Conservation (phyloP, 2,888 invertebrate species). For the Nymphalis urticae region DNA sequence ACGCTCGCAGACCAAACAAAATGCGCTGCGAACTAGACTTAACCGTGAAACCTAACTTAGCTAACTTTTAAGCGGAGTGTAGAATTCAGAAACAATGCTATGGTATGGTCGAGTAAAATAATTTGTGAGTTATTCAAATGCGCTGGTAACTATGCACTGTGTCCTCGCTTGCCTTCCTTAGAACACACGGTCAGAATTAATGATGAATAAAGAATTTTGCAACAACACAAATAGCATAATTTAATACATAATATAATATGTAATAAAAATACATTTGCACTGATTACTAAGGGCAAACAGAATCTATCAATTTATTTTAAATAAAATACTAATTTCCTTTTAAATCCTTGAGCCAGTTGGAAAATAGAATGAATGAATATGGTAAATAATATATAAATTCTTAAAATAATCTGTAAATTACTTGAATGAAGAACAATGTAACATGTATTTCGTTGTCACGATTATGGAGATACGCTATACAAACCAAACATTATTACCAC, state of each 20-base stretch:
- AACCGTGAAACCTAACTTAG: slow-evolving; percentile 30
- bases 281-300: not conserved
- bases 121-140: slow-evolving; percentile 35
- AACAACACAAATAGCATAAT: not conserved
- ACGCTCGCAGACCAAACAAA: slow-evolving; percentile 27
- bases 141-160: slow-evolving; percentile 6
- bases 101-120: slow-evolving; percentile 36
- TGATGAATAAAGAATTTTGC: slow-evolving; percentile 4
- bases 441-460: slow-evolving; percentile 30
- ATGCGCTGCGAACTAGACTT: slow-evolving; percentile 33
- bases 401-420: slow-evolving; percentile 22
- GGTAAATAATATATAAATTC: not conserved
- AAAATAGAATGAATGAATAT: too few relatives aligned
- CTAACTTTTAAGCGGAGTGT: slow-evolving; percentile 31
- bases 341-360: too few relatives aligned
- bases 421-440: slow-evolving; percentile 15
- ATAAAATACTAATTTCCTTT: too few relatives aligned
- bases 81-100: slow-evolving; percentile 40
- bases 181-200: slow-evolving; percentile 7
- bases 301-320: too few relatives aligned
- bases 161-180: not conserved
- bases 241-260: not conserved
- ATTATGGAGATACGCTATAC: slow-evolving; percentile 34
- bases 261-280: not conserved
- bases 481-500: slow-evolving; percentile 13